Conservation (phyloP, 1,140 invertebrate species). For the Heliconius hermathena region DNA sequence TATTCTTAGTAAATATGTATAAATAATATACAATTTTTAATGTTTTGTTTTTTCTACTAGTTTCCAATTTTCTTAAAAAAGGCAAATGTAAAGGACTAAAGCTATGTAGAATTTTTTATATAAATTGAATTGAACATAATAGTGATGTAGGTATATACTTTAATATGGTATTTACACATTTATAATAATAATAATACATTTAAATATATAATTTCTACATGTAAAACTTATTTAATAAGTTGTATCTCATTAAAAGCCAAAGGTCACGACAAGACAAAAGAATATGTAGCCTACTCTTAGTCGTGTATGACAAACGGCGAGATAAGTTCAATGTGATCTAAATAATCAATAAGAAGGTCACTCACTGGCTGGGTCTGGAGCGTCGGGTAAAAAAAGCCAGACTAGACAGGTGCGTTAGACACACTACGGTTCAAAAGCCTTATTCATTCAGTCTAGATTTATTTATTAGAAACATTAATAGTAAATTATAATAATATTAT, state of each 20-base stretch:
- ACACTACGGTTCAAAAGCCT: constrained; percentile 3
- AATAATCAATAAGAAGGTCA: constrained; percentile 7
- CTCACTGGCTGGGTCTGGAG: neutral
- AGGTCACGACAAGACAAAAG: constrained; percentile 5
- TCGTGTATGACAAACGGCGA: neutral
- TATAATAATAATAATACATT: too few species aligned
- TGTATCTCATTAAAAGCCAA: neutral
- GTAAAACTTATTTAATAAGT: too few species aligned
- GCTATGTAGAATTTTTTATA: too few species aligned
- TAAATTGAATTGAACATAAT: too few species aligned
- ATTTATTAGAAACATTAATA: neutral
- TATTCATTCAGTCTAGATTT: neutral
- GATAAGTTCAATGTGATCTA: constrained; percentile 10
- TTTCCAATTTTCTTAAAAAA: too few species aligned
- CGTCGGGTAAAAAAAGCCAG: neutral
- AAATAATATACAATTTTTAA: too few species aligned
- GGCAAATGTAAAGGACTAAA: too few species aligned
- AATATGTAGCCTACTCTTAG: neutral
- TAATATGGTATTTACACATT: too few species aligned
- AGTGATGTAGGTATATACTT: too few species aligned
- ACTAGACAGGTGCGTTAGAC: constrained; percentile 4
- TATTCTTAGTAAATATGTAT: too few species aligned
- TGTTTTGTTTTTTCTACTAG: too few species aligned
- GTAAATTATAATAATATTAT: neutral
- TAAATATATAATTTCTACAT: too few species aligned